Base-by-base conservation (phyloP, 1,140 invertebrate species). In the Luehdorfia chinensis region DNA sequence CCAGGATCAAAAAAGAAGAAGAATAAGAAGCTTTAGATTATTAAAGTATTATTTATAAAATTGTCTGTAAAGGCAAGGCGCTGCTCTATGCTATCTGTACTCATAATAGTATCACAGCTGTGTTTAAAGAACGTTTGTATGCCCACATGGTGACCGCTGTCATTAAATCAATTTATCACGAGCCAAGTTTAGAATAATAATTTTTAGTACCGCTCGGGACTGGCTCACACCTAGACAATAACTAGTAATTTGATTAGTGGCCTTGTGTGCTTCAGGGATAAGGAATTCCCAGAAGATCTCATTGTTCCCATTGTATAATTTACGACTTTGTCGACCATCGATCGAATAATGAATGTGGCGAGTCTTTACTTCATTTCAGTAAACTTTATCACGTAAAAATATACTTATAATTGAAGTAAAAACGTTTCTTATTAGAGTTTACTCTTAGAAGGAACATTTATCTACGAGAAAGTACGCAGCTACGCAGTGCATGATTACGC, bases 121-220 rank as follows among this genome's bases (percentile, higher is more conserved):
- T 64, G 47, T 53, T 69, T 64, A 64, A 63, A 36, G 56, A 43
- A 53, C 52, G 60, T 77, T 77, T 69, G 68, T 75, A 71, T 79
- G 68, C 68, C 52, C 54, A 62, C 60, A 50, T 50, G 53, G 60
- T 49, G 58, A 32, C 46, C 52, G 61, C 59, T 76, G 77, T 73
- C 70, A 76, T 66, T 73, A 73, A 75, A 78, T 70, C 70, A 76
- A 80, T 80, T 72, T 76, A 78, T 76, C 65, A 75, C 75, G 68
- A 55, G 34, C 59, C 66, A 59, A 70, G 67, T 61, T 62, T 56
- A 66, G 74, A 70, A 80, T 75, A 65, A 70, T 68, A 74, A 75
- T 74, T 64, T 19, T 55, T 52, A 68, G 55, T 51, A 56, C 68
- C 61, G 62, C 69, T 66, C 66, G 67, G 72, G 65, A 56, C 62